phyloP scores from a whole-genome alignment of 2,888 invertebrate species.

The Eilema griseolum region DNA sequence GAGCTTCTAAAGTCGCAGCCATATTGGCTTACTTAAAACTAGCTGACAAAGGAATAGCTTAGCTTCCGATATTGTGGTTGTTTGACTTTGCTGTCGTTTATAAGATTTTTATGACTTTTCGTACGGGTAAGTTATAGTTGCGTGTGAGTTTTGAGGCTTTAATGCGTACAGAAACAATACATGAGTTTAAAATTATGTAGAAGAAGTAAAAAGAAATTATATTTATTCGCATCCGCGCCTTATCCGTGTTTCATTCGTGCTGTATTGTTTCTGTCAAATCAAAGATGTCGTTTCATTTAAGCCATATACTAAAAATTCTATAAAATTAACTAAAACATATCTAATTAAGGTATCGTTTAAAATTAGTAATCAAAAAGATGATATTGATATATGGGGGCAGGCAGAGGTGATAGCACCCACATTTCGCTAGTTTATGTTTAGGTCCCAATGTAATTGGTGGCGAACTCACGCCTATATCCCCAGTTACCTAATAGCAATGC shows the following conservation, averaged over 20 bases:
- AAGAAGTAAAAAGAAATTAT: not conserved
- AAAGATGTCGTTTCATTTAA: not conserved
- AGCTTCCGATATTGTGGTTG: not conserved
- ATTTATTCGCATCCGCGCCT: not conserved
- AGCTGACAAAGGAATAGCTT: constrained; percentile 12
- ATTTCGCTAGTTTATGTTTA: too few species aligned
- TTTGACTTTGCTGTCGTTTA: not conserved
- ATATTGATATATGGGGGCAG: too few species aligned
- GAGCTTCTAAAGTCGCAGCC: not conserved
- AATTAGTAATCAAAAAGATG: too few species aligned
- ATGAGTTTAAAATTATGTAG: not conserved
- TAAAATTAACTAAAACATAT: too few species aligned
- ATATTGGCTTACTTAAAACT: constrained; percentile 1
- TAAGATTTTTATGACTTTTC: not conserved
- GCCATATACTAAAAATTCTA: too few species aligned
- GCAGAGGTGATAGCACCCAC: too few species aligned
- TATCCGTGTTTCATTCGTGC: not conserved
- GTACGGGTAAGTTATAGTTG: not conserved
- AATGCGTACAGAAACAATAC: too few species aligned
- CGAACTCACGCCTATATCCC: too few species aligned
- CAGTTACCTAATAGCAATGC: too few species aligned
- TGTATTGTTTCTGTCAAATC: not conserved
- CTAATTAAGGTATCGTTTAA: too few species aligned
- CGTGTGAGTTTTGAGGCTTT: too few species aligned
- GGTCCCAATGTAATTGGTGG: too few species aligned